Evolutionary conservation across 2,888 invertebrate species (phyloP), one percentile per base, ranked within the genome.

Genomic region (Ypsolopha sequella): DNA sequence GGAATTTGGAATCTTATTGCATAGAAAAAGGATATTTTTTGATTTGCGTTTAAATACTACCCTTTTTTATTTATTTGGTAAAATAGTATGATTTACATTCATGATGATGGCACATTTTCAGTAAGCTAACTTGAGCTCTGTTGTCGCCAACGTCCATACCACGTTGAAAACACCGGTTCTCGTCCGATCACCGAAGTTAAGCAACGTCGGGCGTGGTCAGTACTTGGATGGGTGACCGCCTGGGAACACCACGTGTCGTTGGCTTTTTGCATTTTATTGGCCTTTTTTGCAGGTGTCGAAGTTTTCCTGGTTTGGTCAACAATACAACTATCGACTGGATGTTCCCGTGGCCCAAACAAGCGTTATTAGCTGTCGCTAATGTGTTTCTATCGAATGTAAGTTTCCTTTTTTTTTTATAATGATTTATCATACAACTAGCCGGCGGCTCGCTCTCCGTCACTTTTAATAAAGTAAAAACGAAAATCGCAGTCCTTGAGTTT

Each of bases 241-340:
- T 53, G 48, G 51, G 48, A 51, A 52, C 44, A 53, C 41, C 36
- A 35, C 51, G 53, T 51, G 45, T 14, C 45, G 51, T 52, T 48
- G 52, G 41, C 53, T 49, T 46, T 53, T 52, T 53, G 24, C 24
- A 24, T 24, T 24, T 24, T 24, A 4, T 24, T 24, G 2, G 24
- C 24, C 4, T 24, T 24, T 3, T 24, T 24, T 24, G n/a, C 57
- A 85, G 86, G 13, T 97, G 97, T 66, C 89, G 96, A 58, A 96
- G 92, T 79, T 97, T 97, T 76, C 97, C 97, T 0, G 96, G 96
- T 0, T 84, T 97, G 47, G 95, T 97, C 41, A 97, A 96, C 68
- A 95, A 95, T 68, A 95, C 96, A 0, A 95, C 93, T 41, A 96
- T 97, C 57, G 96, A 97, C 74, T 97, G 97, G 97, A 91, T 96